phyloP scores from a whole-genome alignment of 2,888 invertebrate species.

The Ormyrus labotus region DNA sequence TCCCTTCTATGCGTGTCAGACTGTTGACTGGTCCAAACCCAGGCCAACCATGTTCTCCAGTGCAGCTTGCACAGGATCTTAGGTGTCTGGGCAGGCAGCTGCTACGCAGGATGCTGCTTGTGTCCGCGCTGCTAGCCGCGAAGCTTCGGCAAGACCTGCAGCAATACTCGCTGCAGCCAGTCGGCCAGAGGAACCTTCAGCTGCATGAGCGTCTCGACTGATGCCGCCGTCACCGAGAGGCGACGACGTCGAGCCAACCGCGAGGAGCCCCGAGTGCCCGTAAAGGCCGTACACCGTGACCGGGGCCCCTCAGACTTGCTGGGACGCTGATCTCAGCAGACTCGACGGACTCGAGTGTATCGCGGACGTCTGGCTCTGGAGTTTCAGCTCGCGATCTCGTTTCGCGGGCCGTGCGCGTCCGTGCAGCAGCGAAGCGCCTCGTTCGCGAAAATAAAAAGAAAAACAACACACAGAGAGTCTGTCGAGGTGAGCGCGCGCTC shows the following conservation, averaged over 20 bases:
- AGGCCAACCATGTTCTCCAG: constrained; percentile 39
- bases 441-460: constrained; percentile 53
- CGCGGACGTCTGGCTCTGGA: neutral
- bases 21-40: constrained; percentile 10
- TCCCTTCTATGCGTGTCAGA: constrained; percentile 25
- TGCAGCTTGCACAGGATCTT: neutral
- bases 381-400: constrained; percentile 26
- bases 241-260: constrained; percentile 38
- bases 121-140: constrained; percentile 22
- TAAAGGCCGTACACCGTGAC: neutral
- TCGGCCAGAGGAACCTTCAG: neutral
- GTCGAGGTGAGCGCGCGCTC: constrained; percentile 22
- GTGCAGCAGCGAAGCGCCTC: constrained; percentile 38
- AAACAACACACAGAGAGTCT: constrained; percentile 45
- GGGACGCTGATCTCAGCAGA: neutral
- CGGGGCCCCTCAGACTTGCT: no score
- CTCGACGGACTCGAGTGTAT: neutral
- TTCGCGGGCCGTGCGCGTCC: constrained; percentile 13
- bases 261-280: neutral
- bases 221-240: constrained; percentile 32
- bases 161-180: constrained; percentile 3
- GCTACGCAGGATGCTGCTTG: neutral
- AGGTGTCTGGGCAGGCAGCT: neutral
- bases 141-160: constrained; percentile 2
- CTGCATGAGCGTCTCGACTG: constrained; percentile 26